phyloP scores from a whole-genome alignment of 2,113 vertebrate species.

The Rhynchopsitta pachyrhyncha region DNA sequence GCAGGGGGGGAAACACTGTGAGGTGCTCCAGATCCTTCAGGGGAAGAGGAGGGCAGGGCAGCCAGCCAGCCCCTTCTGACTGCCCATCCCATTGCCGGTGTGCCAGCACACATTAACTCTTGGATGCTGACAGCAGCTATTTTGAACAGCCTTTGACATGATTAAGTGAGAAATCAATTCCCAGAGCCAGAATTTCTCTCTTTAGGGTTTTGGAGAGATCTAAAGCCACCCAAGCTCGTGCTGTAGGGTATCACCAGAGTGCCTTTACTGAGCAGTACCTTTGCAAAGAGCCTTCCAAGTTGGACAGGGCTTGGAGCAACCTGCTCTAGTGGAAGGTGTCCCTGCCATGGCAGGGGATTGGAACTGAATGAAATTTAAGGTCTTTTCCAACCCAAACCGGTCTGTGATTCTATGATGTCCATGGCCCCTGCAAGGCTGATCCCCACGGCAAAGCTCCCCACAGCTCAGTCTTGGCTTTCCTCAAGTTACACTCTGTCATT shows the following conservation, averaged over 20 bases:
- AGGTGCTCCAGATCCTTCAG: neutral
- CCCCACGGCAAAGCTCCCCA: neutral
- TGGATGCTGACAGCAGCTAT: neutral
- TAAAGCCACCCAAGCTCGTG: neutral
- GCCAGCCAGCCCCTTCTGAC: neutral
- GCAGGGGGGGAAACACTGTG: rapidly evolving
- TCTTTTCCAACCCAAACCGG: neutral
- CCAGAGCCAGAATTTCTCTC: neutral
- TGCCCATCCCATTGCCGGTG: rapidly evolving
- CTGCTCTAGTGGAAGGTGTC: neutral
- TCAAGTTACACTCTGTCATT: neutral
- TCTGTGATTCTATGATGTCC: neutral
- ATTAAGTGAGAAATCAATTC: neutral
- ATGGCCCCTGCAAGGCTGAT: neutral
- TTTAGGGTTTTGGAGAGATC: neutral
- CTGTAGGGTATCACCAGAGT: neutral
- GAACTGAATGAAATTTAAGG: neutral
- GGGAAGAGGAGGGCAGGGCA: neutral
- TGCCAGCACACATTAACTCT: neutral
- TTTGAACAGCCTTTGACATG: neutral
- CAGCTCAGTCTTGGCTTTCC: neutral
- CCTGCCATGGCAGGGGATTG: neutral
- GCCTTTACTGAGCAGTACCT: neutral
- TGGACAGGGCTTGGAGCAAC: neutral
- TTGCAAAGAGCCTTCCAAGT: neutral